phyloP scores from a whole-genome alignment of 2,113 vertebrate species.

The Lucifuga dentata region DNA sequence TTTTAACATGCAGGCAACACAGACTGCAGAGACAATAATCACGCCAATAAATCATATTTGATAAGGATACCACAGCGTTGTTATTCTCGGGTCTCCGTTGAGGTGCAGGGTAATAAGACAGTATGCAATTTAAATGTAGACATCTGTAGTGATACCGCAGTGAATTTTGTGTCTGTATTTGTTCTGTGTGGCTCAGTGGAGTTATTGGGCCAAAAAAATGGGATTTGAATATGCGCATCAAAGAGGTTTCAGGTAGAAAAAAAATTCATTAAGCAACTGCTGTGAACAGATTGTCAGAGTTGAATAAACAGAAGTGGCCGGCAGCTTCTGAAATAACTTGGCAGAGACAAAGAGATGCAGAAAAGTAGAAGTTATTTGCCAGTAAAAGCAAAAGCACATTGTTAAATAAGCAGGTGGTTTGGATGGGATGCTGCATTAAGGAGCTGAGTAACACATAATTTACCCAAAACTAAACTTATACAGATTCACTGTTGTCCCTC shows the following conservation, averaged over 20 bases:
- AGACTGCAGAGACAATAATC: constrained; percentile 67
- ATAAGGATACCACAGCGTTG: constrained; percentile 70
- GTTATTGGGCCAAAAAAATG: constrained; percentile 30
- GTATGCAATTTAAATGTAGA: constrained; percentile 63
- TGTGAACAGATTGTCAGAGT: constrained; percentile 69
- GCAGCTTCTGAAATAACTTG: constrained; percentile 67
- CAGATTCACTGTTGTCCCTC: too few species aligned
- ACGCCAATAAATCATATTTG: constrained; percentile 82
- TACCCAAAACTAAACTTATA: background rate
- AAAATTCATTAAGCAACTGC: constrained; percentile 60
- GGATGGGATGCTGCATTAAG: constrained; percentile 20
- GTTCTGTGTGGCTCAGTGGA: constrained; percentile 17
- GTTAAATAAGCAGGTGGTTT: constrained; percentile 42
- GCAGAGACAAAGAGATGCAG: constrained; percentile 47
- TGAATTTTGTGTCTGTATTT: constrained; percentile 39
- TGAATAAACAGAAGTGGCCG: constrained; percentile 66
- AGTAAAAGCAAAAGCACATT: constrained; percentile 54
- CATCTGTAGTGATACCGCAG: constrained; percentile 31
- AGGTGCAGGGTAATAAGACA: constrained; percentile 57
- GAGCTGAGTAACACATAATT: constrained; percentile 15
- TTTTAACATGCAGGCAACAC: constrained; percentile 68
- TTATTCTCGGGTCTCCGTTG: constrained; percentile 64
- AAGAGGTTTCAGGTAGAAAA: constrained; percentile 54
- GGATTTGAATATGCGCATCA: constrained; percentile 42
- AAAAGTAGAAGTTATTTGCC: constrained; percentile 47